These are phyloP conservation scores for Platyrinchus mystaceus DNA, from an alignment of 2,797 vertebrate genomes.

Conservation along the genomic window DNA sequence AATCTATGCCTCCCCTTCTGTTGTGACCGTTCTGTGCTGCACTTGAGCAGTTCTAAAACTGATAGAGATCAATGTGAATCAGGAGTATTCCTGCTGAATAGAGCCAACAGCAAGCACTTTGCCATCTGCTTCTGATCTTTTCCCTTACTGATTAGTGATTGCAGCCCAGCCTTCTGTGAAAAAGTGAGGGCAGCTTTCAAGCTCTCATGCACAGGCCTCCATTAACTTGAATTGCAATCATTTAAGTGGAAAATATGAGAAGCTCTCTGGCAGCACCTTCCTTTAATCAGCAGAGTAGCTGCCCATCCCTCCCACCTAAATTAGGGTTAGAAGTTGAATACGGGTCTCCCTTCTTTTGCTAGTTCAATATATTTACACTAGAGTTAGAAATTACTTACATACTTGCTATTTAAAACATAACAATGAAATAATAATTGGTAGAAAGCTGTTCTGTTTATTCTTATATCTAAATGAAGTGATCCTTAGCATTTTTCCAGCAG, in stretches of 20 bases:
- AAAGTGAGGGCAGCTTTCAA: neutral
- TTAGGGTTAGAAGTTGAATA: neutral
- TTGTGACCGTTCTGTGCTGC: neutral
- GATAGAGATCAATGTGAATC: neutral
- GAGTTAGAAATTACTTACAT: neutral
- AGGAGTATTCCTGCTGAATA: neutral
- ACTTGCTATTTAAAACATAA: neutral
- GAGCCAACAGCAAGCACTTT: neutral
- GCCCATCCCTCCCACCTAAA: neutral
- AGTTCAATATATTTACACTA: neutral
- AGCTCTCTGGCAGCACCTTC: neutral
- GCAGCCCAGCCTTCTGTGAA: neutral
- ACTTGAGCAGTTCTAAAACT: neutral
- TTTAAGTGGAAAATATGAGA: neutral
- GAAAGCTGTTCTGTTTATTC: neutral
- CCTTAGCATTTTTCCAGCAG: neutral
- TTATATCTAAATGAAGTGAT: neutral
- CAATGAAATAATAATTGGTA: neutral
- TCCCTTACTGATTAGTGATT: neutral
- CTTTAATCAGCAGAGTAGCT: neutral
- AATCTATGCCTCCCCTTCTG: neutral
- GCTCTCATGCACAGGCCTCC: neutral
- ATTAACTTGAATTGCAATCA: neutral
- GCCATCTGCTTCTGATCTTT: neutral
- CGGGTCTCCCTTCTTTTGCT: neutral